Conservation (phyloP, 2,888 invertebrate species). For the Crocallis elinguaria region DNA sequence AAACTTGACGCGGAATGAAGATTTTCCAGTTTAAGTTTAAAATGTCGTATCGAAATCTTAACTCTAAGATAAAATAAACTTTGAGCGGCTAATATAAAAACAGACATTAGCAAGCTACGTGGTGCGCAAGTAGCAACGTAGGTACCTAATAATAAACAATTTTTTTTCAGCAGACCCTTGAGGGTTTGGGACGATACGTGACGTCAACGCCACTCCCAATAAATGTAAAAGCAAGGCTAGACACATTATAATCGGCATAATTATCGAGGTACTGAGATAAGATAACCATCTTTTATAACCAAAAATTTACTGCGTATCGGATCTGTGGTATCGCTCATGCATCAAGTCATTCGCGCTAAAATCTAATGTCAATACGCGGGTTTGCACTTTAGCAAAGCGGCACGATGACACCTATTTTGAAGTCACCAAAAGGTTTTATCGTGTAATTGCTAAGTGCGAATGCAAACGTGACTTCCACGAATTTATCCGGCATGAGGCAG, state of each 20-base stretch:
- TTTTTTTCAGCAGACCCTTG: slow-evolving; percentile 39
- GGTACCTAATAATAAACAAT: slow-evolving; percentile 5
- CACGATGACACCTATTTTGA: slow-evolving; percentile 19
- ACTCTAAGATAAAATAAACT: slow-evolving; percentile 36
- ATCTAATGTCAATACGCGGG: slow-evolving; percentile 3
- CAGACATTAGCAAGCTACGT: slow-evolving; percentile 9
- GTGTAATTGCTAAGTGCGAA: slow-evolving; percentile 36
- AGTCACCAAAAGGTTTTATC: slow-evolving; percentile 28
- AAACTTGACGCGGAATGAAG: slow-evolving; percentile 48
- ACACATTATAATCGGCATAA: neutral
- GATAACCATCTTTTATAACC: neutral
- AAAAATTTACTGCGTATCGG: slow-evolving; percentile 1
- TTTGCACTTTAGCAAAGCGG: slow-evolving; percentile 12
- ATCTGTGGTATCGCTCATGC: neutral
- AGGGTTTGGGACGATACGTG: slow-evolving; percentile 34
- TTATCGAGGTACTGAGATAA: slow-evolving; percentile 4
- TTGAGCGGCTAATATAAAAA: slow-evolving; percentile 20
- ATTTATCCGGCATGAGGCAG: slow-evolving; percentile 36
- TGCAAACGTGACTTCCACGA: slow-evolving; percentile 37
- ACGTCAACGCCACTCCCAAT: slow-evolving; percentile 44
- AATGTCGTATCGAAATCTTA: slow-evolving; percentile 39
- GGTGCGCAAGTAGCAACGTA: slow-evolving; percentile 3
- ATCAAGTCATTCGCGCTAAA: slow-evolving; percentile 8
- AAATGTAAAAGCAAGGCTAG: slow-evolving; percentile 32
- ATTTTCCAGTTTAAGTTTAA: slow-evolving; percentile 55